These are phyloP conservation scores for Electrona antarctica DNA, from an alignment of 2,113 vertebrate genomes.

Conservation along the genomic window DNA sequence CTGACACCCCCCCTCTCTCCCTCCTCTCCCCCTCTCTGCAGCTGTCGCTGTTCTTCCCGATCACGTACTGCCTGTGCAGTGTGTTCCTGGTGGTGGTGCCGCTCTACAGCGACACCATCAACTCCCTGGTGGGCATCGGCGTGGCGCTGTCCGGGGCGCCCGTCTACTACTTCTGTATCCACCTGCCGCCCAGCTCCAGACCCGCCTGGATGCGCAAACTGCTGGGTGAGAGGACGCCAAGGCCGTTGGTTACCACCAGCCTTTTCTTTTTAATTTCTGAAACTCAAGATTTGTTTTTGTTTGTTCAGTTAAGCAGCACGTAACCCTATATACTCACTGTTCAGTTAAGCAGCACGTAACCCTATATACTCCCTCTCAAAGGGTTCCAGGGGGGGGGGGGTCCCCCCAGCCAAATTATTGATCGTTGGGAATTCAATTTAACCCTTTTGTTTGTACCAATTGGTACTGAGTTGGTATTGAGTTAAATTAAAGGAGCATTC, in stretches of 20 bases:
- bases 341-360: too few species aligned
- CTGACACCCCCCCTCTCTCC: background rate
- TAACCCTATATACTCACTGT: too few species aligned
- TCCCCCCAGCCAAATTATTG: too few species aligned
- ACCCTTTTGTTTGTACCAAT: too few species aligned
- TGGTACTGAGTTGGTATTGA: too few species aligned
- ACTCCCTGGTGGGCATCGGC: slow-evolving; percentile 81
- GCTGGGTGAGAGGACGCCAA: slow-evolving; percentile 64
- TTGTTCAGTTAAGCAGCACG: too few species aligned
- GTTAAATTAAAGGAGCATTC: too few species aligned
- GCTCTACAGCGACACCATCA: slow-evolving; percentile 83
- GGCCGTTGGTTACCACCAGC: background rate
- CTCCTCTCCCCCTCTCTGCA: slow-evolving; percentile 30
- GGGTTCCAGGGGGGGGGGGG: too few species aligned
- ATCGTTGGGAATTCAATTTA: too few species aligned
- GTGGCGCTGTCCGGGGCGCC: slow-evolving; percentile 82
- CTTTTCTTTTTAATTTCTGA: background rate
- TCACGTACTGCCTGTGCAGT: slow-evolving; percentile 82
- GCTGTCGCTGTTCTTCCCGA: slow-evolving; percentile 83
- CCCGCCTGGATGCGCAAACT: slow-evolving; percentile 70
- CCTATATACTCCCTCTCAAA: too few species aligned
- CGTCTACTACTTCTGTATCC: slow-evolving; percentile 78
- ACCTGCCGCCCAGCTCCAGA: slow-evolving; percentile 74
- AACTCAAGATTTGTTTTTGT: too few species aligned
- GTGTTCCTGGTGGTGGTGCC: slow-evolving; percentile 83